phyloP scores from a whole-genome alignment of 1,140 invertebrate species.

The Drosophila carrolli region DNA sequence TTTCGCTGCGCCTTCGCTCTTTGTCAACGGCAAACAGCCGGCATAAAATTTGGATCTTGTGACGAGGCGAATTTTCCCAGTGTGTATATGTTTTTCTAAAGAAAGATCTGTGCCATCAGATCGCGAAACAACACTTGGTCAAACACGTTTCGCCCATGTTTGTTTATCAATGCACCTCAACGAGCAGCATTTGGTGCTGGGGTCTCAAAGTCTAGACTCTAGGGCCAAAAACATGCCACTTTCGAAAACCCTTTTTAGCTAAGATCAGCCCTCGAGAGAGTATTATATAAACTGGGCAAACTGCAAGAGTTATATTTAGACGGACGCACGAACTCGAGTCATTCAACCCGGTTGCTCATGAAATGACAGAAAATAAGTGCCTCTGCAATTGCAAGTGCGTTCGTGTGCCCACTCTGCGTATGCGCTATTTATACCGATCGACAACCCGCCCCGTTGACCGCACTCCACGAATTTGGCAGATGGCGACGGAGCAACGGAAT shows the following conservation, averaged over 20 bases:
- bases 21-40: slow-evolving; percentile 34
- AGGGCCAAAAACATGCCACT: slow-evolving; percentile 22
- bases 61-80: slow-evolving; percentile 23
- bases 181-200: slow-evolving; percentile 30
- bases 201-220: slow-evolving; percentile 21
- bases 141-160: slow-evolving; percentile 40
- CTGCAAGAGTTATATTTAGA: slow-evolving; percentile 32
- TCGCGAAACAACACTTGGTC: slow-evolving; percentile 13
- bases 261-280: not conserved
- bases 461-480: slow-evolving; percentile 25
- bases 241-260: not conserved
- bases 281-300: slow-evolving; percentile 36
- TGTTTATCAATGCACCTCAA: slow-evolving; percentile 51
- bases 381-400: slow-evolving; percentile 37
- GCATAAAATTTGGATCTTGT: slow-evolving; percentile 23
- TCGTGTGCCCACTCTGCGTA: slow-evolving; percentile 59
- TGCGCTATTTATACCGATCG: slow-evolving; percentile 59
- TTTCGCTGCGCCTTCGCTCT: slow-evolving; percentile 28
- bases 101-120: slow-evolving; percentile 32
- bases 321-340: slow-evolving; percentile 43
- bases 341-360: slow-evolving; percentile 62
- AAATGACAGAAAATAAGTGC: slow-evolving; percentile 12
- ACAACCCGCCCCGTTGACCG: slow-evolving; percentile 5
- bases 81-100: slow-evolving; percentile 9
- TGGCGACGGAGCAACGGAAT: slow-evolving; percentile 13